Evolutionary conservation across 2,113 vertebrate genomes (phyloP), one percentile per base, ranked within the genome.

Genomic region (Brienomyrus brachyistius): DNA sequence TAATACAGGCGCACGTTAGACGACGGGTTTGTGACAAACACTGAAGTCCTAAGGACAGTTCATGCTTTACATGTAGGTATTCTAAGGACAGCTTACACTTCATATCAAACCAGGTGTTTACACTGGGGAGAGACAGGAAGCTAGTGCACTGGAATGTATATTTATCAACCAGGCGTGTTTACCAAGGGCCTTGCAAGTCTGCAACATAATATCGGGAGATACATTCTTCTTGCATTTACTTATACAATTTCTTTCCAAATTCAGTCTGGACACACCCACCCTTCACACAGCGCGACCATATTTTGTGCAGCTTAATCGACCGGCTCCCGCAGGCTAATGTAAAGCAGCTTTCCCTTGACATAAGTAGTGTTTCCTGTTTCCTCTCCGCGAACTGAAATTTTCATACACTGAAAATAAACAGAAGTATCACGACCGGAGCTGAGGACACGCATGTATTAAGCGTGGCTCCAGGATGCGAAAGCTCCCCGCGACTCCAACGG

Each of bases 331-430:
- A 11, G 56, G 40, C 52, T 66, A 54, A 88, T 59, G 56, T 88
- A 91, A 94, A 89, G 93, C 92, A 89, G 86, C 91, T 88, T 88
- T 92, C 92, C 89, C 92, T 90, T 91, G 91, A 92, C 92, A 83
- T 88, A 86, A 91, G 90, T 89, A 94, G 92, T 90, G 91, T 92
- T 92, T 92, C 92, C 90, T 51, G 92, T 83, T 92, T 93, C 94
- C 93, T 92, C 90, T 89, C 92, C 87, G 66, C 74, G 88, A 83
- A 90, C 88, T 91, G 62, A 87, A 88, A 40, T 90, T 84, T 56
- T 77, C 62, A 66, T 91, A 13, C 47, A 54, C 21, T 52, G 70
- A 89, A 54, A 89, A 80, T 40, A 89, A 89, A 84, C 35, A 82
- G 40, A 13, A 35, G 52, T 62, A 85, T 89, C 89, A 21, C 51